Evolutionary conservation across 2,113 vertebrate genomes (phyloP).

Genomic region (Anser brachyrhynchus): DNA sequence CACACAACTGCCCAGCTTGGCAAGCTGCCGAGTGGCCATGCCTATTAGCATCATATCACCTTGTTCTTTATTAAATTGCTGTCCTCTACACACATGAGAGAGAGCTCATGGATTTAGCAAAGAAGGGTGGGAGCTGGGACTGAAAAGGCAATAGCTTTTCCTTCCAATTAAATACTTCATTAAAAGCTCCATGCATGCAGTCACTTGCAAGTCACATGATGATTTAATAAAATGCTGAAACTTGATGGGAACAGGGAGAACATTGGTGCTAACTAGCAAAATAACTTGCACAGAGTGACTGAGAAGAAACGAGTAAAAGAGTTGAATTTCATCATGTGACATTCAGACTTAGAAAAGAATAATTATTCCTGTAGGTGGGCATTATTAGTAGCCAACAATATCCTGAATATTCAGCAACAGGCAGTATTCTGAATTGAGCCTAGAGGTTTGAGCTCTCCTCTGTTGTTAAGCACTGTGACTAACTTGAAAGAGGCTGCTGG

Average conservation of each 20-base stretch:
- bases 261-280: not conserved
- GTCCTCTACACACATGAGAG: not conserved
- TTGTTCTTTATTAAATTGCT: not conserved
- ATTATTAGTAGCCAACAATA: not conserved
- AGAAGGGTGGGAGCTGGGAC: not conserved
- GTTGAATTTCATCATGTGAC: not conserved
- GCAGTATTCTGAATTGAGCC: not conserved
- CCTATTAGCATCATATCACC: not conserved
- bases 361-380: not conserved
- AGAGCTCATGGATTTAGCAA: not conserved
- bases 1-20: not conserved
- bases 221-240: not conserved
- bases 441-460: not conserved
- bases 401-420: not conserved
- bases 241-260: not conserved
- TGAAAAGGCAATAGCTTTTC: not conserved
- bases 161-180: conserved; percentile 25
- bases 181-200: not conserved
- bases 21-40: not conserved
- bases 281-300: not conserved
- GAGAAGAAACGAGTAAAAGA: not conserved
- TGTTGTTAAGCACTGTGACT: not conserved
- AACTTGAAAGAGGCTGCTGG: not conserved
- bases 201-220: not conserved
- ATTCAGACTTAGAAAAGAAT: not conserved